These are phyloP conservation scores for Forbesichthys agassizii DNA, from an alignment of 2,113 vertebrate species.

Conservation along the genomic window DNA sequence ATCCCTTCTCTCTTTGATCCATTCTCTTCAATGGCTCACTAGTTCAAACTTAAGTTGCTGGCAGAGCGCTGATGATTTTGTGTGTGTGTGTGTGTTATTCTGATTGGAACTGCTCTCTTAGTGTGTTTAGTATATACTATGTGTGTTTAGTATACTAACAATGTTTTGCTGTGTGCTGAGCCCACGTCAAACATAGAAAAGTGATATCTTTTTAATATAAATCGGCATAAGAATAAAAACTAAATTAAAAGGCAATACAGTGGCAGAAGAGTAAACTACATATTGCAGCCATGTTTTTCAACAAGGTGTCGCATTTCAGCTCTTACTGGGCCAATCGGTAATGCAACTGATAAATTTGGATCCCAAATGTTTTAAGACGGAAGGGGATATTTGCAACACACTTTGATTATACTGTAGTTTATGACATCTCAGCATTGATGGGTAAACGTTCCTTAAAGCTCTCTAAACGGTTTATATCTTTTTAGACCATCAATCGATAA, in stretches of 20 bases:
- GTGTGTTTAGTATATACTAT: conserved; percentile 16
- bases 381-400: not conserved
- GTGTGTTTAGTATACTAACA: conserved; percentile 21
- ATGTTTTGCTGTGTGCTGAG: conserved; percentile 52
- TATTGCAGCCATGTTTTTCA: not conserved
- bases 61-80: conserved; percentile 46
- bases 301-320: not conserved
- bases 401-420: too few species aligned
- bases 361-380: too few species aligned
- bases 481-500: too few species aligned
- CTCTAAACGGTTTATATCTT: too few species aligned
- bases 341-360: not conserved
- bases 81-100: conserved; percentile 33
- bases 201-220: too few species aligned
- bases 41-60: conserved; percentile 60
- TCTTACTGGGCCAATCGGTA: not conserved
- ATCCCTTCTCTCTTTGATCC: conserved; percentile 58
- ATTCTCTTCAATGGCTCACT: conserved; percentile 54
- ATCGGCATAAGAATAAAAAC: conserved; percentile 10
- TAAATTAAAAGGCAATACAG: conserved; percentile 55
- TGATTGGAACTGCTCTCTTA: conserved; percentile 39
- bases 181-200: not conserved
- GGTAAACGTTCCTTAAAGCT: not conserved
- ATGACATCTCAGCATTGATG: not conserved
- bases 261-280: not conserved